A percentile compares a stretch with the other conserved stretches of the same genome.
Conservation (phyloP, 2,797 vertebrate genomes). For the Xenentodon cancila region DNA sequence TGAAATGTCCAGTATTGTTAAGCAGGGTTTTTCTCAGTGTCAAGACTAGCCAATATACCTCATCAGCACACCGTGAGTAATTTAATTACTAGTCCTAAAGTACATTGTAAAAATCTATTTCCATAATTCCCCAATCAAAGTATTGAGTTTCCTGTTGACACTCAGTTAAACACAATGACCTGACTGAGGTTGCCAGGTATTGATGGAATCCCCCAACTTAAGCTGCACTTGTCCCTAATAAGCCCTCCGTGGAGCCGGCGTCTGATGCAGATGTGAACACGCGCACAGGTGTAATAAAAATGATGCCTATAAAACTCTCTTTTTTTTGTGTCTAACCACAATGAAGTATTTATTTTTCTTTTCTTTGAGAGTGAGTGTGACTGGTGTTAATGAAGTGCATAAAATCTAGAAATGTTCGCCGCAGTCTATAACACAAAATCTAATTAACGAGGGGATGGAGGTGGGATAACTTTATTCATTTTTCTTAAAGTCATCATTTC, state of each 20-base stretch:
- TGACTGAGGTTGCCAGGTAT: constrained; percentile 53
- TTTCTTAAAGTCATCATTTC: constrained; percentile 15
- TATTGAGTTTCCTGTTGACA: constrained; percentile 57
- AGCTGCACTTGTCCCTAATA: constrained; percentile 52
- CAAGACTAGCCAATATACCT: constrained; percentile 31
- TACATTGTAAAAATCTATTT: constrained; percentile 55
- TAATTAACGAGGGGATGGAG: constrained; percentile 15
- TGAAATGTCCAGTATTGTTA: constrained; percentile 49
- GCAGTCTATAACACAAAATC: constrained; percentile 17
- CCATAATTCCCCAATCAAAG: constrained; percentile 68
- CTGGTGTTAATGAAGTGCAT: constrained; percentile 29
- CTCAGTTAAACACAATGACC: constrained; percentile 48
- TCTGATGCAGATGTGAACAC: constrained; percentile 2
- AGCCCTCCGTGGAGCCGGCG: constrained; percentile 41
- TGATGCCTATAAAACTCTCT: too few species aligned
- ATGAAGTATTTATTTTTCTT: neutral
- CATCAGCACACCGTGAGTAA: constrained; percentile 41
- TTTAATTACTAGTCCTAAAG: constrained; percentile 52
- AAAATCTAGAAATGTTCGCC: constrained; percentile 20
- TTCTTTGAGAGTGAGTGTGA: neutral
- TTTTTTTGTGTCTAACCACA: too few species aligned
- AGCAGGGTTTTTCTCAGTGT: constrained; percentile 24
- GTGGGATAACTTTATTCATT: constrained; percentile 16
- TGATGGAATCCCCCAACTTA: constrained; percentile 44
- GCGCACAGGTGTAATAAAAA: too few species aligned